phyloP scores from a whole-genome alignment of 2,888 invertebrate species.

The Rhaphigaster nebulosa region DNA sequence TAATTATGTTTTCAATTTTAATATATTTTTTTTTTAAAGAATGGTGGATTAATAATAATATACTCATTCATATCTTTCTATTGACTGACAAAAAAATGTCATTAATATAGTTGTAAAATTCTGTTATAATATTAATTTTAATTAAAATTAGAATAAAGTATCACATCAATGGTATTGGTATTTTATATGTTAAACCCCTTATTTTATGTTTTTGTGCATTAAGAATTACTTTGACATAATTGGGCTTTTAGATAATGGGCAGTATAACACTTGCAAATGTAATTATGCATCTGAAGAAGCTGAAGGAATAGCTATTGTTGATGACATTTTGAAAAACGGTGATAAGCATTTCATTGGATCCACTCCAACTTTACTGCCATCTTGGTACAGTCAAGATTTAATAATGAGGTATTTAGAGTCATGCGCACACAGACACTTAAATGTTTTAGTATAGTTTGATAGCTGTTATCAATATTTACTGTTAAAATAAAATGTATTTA shows the following conservation, averaged over 20 bases:
- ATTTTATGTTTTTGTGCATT: background rate
- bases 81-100: background rate
- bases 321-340: constrained; percentile 61
- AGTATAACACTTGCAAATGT: background rate
- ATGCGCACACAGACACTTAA: background rate
- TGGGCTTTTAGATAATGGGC: constrained; percentile 25
- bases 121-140: background rate
- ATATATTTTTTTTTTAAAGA: background rate
- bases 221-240: background rate
- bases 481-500: no score
- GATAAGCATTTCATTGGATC: constrained; percentile 56
- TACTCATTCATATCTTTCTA: background rate
- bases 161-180: background rate
- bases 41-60: background rate
- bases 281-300: constrained; percentile 53
- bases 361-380: constrained; percentile 60
- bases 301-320: constrained; percentile 60
- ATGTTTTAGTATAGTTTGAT: background rate
- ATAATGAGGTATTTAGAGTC: constrained; percentile 54
- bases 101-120: background rate
- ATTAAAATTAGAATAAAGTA: background rate
- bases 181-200: background rate
- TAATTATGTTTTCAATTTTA: background rate
- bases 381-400: constrained; percentile 62
- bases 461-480: no score